Conservation (phyloP, 2,888 invertebrate species). For the Drosophila melanosoma region DNA sequence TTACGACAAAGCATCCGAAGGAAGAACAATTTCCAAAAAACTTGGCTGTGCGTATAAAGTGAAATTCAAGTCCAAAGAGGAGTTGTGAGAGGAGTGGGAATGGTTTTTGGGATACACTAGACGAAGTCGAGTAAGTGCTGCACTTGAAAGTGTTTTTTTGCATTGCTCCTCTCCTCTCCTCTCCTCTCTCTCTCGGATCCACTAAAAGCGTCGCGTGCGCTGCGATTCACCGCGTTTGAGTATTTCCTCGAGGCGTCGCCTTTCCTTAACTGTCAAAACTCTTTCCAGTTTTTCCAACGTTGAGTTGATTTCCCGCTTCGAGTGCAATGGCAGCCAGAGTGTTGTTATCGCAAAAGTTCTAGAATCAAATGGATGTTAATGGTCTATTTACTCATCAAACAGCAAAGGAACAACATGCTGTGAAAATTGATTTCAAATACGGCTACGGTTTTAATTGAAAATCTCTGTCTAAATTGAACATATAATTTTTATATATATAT, state of each 20-base stretch:
- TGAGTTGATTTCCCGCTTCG: conserved; percentile 84
- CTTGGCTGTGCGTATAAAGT: conserved; percentile 43
- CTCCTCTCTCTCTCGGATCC: conserved; percentile 10
- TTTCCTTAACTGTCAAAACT: conserved; percentile 83
- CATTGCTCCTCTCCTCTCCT: conserved; percentile 16
- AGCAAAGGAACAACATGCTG: background rate
- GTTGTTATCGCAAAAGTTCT: conserved; percentile 85
- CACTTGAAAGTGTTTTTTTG: conserved; percentile 44
- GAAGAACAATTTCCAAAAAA: conserved; percentile 61
- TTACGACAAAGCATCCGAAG: conserved; percentile 55
- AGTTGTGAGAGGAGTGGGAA: background rate
- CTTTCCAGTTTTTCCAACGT: conserved; percentile 83
- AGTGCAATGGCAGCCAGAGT: conserved; percentile 84
- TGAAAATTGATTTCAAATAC: background rate
- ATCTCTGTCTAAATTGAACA: background rate
- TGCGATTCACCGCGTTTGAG: conserved; percentile 71
- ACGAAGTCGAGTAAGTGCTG: conserved; percentile 31
- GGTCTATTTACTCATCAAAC: background rate
- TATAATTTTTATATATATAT: background rate
- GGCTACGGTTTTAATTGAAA: background rate
- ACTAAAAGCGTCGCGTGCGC: conserved; percentile 63
- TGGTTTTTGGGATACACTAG: background rate
- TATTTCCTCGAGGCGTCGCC: conserved; percentile 84
- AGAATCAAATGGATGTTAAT: background rate
- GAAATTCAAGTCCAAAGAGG: conserved; percentile 58